Evolutionary conservation across 2,113 vertebrate genomes (phyloP).

Genomic region (Melanerpes aurifrons): DNA sequence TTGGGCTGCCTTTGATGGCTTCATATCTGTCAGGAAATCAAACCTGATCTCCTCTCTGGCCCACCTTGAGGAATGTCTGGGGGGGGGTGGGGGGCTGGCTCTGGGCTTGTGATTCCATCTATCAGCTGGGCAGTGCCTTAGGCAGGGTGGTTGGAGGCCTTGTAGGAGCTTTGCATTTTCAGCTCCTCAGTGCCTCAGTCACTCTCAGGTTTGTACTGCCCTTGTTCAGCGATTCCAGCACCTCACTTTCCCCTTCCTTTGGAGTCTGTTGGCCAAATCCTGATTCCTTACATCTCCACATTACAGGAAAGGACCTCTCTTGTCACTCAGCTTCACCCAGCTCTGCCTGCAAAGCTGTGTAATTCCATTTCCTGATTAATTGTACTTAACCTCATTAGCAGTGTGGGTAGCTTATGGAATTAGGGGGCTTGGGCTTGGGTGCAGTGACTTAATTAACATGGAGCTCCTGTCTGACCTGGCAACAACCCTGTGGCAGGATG

Average conservation of each 20-base stretch:
- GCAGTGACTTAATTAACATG: neutral
- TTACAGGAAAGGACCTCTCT: neutral
- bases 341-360: neutral
- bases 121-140: neutral
- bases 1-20: neutral
- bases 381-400: neutral
- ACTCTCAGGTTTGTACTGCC: neutral
- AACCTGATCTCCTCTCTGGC: neutral
- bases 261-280: neutral
- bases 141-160: neutral
- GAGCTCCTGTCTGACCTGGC: neutral
- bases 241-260: rapidly evolving
- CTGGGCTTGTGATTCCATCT: neutral
- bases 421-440: rapidly evolving
- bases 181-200: neutral
- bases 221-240: neutral
- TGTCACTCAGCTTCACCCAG: neutral
- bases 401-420: neutral
- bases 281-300: too few species aligned
- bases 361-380: neutral
- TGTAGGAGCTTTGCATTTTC: neutral
- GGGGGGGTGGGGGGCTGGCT: neutral
- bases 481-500: neutral
- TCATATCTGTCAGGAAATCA: neutral
- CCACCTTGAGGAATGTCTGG: neutral